A percentile compares a stretch with the other conserved stretches of the same genome.
These are phyloP conservation scores for Lomographa bimaculata DNA, from an alignment of 2,888 invertebrate species.

Conservation along the genomic window DNA sequence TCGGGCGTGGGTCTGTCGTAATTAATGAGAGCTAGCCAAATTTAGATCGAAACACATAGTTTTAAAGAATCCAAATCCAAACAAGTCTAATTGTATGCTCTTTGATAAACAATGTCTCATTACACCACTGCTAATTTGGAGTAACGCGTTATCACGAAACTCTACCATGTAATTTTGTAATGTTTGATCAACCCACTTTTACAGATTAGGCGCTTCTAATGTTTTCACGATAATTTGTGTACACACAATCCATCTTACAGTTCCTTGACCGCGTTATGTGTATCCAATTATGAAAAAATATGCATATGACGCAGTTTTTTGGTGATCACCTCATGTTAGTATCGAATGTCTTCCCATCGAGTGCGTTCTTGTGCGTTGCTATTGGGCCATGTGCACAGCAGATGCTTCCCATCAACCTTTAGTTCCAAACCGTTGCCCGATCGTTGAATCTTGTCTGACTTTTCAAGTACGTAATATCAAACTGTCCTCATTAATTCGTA, in stretches of 20 bases:
- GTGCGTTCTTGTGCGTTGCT: constrained; percentile 55
- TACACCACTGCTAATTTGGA: constrained; percentile 29
- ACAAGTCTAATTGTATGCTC: constrained; percentile 19
- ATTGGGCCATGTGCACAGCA: constrained; percentile 73
- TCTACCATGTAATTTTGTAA: constrained; percentile 33
- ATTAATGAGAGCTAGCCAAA: constrained; percentile 1
- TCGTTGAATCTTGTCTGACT: constrained; percentile 19
- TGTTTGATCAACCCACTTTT: constrained; percentile 50
- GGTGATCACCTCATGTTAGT: constrained; percentile 52
- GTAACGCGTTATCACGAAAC: constrained; percentile 29
- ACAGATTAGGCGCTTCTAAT: constrained; percentile 37
- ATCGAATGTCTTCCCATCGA: constrained; percentile 67
- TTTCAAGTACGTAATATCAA: constrained; percentile 21
- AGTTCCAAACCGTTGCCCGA: constrained; percentile 45
- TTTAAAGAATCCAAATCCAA: constrained; percentile 5
- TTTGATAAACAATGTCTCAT: constrained; percentile 20
- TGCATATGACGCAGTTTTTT: constrained; percentile 54
- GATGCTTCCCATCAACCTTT: constrained; percentile 64
- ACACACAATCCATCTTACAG: constrained; percentile 38
- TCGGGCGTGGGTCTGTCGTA: constrained; percentile 33
- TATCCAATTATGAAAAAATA: constrained; percentile 49
- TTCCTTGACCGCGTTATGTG: constrained; percentile 64
- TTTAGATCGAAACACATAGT: constrained; percentile 8
- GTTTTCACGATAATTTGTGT: constrained; percentile 41
- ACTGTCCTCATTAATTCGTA: constrained; percentile 23